Conservation (phyloP, 2,113 vertebrate genomes). For the Falco punctatus region DNA sequence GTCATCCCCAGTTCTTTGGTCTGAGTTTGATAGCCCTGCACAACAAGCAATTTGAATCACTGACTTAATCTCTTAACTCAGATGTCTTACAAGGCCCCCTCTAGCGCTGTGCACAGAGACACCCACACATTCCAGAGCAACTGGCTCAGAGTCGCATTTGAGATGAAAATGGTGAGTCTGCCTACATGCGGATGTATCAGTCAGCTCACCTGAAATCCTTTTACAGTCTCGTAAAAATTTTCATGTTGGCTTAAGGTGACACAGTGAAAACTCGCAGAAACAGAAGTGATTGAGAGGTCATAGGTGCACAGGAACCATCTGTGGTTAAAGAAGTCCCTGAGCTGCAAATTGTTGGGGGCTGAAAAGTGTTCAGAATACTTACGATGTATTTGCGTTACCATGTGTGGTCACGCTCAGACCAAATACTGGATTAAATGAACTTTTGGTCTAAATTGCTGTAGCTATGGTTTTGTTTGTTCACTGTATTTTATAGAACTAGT, state of each 20-base stretch:
- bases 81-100: background rate
- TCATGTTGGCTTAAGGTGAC: background rate
- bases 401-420: background rate
- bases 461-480: background rate
- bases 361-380: background rate
- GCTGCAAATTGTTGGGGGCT: background rate
- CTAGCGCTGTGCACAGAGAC: background rate
- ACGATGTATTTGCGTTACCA: background rate
- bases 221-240: background rate
- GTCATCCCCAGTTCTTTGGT: background rate
- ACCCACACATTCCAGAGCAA: background rate
- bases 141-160: background rate
- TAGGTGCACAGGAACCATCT: background rate
- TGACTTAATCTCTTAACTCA: background rate
- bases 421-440: background rate
- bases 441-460: background rate
- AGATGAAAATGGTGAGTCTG: background rate
- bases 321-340: background rate
- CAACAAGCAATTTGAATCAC: background rate
- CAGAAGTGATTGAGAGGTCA: background rate
- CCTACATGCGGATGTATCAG: accelerated
- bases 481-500: background rate
- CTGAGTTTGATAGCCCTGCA: background rate
- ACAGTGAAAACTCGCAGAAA: background rate
- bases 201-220: background rate